Percentiles rank a stretch among this genome's conserved stretches.
phyloP scores from a whole-genome alignment of 2,888 invertebrate genomes.

The Agonopterix subpropinquella region DNA sequence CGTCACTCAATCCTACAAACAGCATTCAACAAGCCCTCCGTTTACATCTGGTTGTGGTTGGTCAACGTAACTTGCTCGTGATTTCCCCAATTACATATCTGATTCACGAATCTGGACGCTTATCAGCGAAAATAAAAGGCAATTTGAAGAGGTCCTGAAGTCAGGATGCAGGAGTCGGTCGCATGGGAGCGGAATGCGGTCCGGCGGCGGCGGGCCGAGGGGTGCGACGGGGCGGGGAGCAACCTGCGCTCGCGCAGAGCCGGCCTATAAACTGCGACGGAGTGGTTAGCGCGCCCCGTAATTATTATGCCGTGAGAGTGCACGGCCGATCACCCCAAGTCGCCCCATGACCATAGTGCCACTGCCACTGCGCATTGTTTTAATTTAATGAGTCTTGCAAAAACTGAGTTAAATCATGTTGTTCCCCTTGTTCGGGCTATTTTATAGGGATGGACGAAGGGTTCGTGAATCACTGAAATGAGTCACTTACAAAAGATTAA shows the following conservation, averaged over 20 bases:
- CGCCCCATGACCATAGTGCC: slow-evolving; percentile 29
- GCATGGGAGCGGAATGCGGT: slow-evolving; percentile 76
- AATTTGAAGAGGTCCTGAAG: slow-evolving; percentile 62
- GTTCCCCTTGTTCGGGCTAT: background rate
- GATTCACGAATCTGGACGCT: too few species aligned
- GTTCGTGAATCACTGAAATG: too few species aligned
- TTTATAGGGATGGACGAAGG: too few species aligned
- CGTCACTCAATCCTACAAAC: too few species aligned
- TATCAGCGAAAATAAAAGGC: slow-evolving; percentile 45
- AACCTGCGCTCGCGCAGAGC: slow-evolving; percentile 32
- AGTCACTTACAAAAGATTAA: too few species aligned
- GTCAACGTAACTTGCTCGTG: too few species aligned
- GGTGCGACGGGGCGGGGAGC: slow-evolving; percentile 17
- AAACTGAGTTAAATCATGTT: slow-evolving; percentile 6
- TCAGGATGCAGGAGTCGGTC: slow-evolving; percentile 60
- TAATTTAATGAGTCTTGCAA: slow-evolving; percentile 43
- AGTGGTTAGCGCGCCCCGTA: slow-evolving; percentile 24
- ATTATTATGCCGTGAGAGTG: slow-evolving; percentile 57
- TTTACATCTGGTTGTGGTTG: too few species aligned
- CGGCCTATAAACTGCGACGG: slow-evolving; percentile 59
- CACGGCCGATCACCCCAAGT: slow-evolving; percentile 56
- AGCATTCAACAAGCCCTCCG: too few species aligned
- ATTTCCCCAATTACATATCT: too few species aligned
- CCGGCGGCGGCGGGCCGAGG: slow-evolving; percentile 39
- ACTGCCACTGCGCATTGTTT: slow-evolving; percentile 45